These are phyloP conservation scores for Nysson spinosus DNA, from an alignment of 2,888 invertebrate species.

Conservation along the genomic window DNA sequence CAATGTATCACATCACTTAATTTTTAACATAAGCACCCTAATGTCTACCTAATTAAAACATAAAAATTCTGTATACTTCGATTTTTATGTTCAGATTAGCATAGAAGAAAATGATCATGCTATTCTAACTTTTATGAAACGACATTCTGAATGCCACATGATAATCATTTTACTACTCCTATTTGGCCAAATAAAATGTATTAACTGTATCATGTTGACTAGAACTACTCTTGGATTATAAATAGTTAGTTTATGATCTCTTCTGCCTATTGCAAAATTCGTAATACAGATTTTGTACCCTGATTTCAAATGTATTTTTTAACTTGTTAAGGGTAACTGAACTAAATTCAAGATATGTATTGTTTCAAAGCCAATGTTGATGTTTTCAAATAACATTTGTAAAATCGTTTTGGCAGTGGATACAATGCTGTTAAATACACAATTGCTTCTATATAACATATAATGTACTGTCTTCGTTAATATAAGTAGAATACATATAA, in stretches of 20 bases:
- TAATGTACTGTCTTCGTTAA: slow-evolving; percentile 9
- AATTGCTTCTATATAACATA: slow-evolving; percentile 12
- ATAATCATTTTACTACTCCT: slow-evolving; percentile 5
- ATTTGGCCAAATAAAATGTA: slow-evolving; percentile 2
- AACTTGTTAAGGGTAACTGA: slow-evolving; percentile 8
- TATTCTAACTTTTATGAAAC: slow-evolving; percentile 6
- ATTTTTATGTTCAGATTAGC: slow-evolving; percentile 1
- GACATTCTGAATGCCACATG: not conserved
- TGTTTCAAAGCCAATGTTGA: slow-evolving; percentile 1
- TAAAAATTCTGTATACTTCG: slow-evolving; percentile 3
- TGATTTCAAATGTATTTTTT: slow-evolving; percentile 41
- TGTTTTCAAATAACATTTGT: not conserved
- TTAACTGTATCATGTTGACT: slow-evolving; percentile 22
- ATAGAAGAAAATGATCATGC: slow-evolving; percentile 5
- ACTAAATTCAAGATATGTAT: slow-evolving; percentile 17
- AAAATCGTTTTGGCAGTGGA: slow-evolving; percentile 16
- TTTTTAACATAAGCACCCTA: slow-evolving; percentile 51
- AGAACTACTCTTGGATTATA: slow-evolving; percentile 33
- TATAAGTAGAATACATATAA: slow-evolving; percentile 15
- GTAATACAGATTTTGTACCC: slow-evolving; percentile 45
- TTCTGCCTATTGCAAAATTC: slow-evolving; percentile 38
- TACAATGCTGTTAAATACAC: slow-evolving; percentile 9
- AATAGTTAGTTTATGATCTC: slow-evolving; percentile 29
- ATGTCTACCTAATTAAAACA: slow-evolving; percentile 36
- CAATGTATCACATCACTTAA: slow-evolving; percentile 44